Conservation (phyloP, 2,113 vertebrate genomes). For the Chaetodon trifascialis region DNA sequence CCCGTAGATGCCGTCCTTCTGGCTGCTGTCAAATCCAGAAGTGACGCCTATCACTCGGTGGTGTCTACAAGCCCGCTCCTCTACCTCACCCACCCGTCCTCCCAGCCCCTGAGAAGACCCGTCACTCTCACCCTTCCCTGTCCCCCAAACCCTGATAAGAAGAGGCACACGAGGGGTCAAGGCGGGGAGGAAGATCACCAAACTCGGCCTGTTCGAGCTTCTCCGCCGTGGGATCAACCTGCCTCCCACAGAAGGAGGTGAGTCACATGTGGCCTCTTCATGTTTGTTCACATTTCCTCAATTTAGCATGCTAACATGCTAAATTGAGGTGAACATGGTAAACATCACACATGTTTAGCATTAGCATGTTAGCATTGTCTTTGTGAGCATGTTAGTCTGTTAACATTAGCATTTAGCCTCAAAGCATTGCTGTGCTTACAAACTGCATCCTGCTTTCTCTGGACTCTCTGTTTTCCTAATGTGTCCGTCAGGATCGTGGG, state of each 20-base stretch:
- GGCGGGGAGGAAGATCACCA: conserved; percentile 53
- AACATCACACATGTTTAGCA: not conserved
- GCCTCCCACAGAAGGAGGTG: conserved; percentile 48
- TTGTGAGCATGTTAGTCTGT: not conserved
- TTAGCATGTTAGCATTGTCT: not conserved
- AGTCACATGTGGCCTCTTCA: not conserved
- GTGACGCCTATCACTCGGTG: conserved; percentile 81
- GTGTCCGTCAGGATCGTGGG: conserved; percentile 74
- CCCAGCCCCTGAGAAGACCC: conserved; percentile 82
- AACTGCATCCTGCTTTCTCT: not conserved
- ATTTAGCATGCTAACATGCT: not conserved
- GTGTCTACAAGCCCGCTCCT: conserved; percentile 87
- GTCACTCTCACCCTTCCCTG: conserved; percentile 87
- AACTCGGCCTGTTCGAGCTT: conserved; percentile 6
- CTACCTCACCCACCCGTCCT: conserved; percentile 85
- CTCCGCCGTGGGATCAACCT: conserved; percentile 28
- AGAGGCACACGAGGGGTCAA: conserved; percentile 65
- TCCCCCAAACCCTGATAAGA: conserved; percentile 85
- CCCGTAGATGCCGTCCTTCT: conserved; percentile 86
- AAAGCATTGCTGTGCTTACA: not conserved
- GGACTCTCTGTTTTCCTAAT: not conserved
- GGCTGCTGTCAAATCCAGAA: conserved; percentile 83
- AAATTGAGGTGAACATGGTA: not conserved
- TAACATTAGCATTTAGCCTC: not conserved
- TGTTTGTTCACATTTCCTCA: too few species aligned